Percentiles rank a stretch among this genome's conserved stretches.
These are phyloP conservation scores for Pseudochirops cupreus DNA, from an alignment of 2,797 vertebrate genomes.

Conservation along the genomic window DNA sequence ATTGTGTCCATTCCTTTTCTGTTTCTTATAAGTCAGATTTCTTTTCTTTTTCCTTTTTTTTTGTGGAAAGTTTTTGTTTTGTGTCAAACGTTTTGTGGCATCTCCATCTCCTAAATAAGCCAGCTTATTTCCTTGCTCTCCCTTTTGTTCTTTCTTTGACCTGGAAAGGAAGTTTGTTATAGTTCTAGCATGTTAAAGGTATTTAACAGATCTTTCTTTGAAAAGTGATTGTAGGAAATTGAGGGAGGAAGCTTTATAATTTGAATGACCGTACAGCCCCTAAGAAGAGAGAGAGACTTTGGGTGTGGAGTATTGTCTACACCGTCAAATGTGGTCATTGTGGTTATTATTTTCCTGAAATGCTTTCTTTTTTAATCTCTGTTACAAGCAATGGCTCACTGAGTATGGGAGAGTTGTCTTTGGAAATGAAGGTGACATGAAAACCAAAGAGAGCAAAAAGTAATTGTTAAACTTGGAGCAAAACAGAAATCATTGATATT, in stretches of 20 bases:
- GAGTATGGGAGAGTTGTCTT: not conserved
- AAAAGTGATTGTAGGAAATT: not conserved
- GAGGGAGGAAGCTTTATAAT: not conserved
- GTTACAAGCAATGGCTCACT: not conserved
- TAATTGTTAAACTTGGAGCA: not conserved
- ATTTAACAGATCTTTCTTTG: not conserved
- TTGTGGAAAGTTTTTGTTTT: constrained; percentile 29
- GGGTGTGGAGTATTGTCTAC: not conserved
- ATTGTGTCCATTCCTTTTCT: not conserved
- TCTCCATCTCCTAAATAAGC: constrained; percentile 2
- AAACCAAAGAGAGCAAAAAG: not conserved
- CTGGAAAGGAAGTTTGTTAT: not conserved
- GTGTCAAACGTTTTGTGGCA: not conserved
- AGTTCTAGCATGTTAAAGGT: not conserved
- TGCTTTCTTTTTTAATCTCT: not conserved
- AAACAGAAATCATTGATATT: not conserved
- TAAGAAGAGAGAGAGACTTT: not conserved
- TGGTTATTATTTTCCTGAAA: not conserved
- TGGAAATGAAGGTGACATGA: not conserved
- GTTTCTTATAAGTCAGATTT: not conserved
- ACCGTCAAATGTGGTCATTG: not conserved
- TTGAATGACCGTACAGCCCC: not conserved
- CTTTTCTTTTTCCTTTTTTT: not conserved
- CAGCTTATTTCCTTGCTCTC: not conserved
- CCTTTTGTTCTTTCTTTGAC: not conserved